Base-by-base conservation (phyloP, 2,888 invertebrate species). In the Lucinisca nassula region DNA sequence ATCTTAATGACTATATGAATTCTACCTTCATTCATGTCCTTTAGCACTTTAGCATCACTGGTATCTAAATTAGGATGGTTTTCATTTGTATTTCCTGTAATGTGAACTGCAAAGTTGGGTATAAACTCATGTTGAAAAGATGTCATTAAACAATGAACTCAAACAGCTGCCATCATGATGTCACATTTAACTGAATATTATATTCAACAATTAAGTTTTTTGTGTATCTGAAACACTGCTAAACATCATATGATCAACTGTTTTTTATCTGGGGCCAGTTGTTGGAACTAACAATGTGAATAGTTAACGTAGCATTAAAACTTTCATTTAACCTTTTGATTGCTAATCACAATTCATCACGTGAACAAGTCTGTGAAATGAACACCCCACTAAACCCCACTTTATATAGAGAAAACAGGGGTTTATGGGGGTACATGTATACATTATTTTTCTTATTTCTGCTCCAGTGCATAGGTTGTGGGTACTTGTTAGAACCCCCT, bases 251-350 rank as follows among this genome's bases (percentile, higher is more conserved):
- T 4, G 80, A 67, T 55, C 85, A 89, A 30, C 89, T 82, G 10
- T 90, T 88, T 67, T 92, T 92, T 10, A 94, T 79, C 24, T 85
- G 87, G 93, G 91, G 10, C 90, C 78, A 58, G 87, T 89, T 35
- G 93, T 84, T 58, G 92, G 92, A 61, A 90, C 84, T 35, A 93
- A 49, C 24, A 94, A 77, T 37, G 92, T 92, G 51, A 92, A 90
- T 78, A 94, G 93, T 76, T 94, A 79, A 55, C 87, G 90, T 81
- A 92, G 92, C 55, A 91, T 90, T 17, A 75, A 72, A 1, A 61
- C 82, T 58, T 94, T 76, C 61, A 92, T 91, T 12, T 91, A 82
- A 24, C 79, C 82, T 55, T 91, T 88, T 12, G 89, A 82, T 55
- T 92, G 83, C 12, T 93, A 79, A 94, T 93, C 79, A n/a, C 70